Conservation (phyloP, 2,113 vertebrate species). For the Gallinago undulata region DNA sequence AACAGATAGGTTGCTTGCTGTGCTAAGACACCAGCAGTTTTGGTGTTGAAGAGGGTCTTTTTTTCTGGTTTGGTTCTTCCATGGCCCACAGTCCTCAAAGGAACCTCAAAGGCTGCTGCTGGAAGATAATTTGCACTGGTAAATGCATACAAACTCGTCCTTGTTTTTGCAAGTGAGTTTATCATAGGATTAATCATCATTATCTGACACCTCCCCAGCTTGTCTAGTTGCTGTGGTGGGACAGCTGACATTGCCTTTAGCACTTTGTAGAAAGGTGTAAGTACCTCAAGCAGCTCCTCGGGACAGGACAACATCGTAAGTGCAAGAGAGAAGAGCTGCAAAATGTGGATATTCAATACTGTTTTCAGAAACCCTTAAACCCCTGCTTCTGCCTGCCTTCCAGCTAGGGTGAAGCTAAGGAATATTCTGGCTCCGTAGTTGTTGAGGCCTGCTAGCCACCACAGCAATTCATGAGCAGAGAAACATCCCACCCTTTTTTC, state of each 20-base stretch:
- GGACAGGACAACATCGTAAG: accelerated
- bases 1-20: not conserved
- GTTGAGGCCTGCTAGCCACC: not conserved
- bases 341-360: not conserved
- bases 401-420: not conserved
- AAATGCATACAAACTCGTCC: not conserved
- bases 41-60: not conserved
- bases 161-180: not conserved
- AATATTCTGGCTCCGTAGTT: not conserved
- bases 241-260: not conserved
- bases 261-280: not conserved
- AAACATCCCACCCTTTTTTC: not conserved
- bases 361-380: not conserved
- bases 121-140: not conserved
- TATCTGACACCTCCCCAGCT: not conserved
- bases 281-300: not conserved
- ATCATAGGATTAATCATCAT: not conserved
- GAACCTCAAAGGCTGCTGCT: not conserved
- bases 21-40: not conserved
- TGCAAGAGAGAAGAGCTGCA: not conserved
- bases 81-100: not conserved
- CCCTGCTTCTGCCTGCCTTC: not conserved
- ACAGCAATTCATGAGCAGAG: not conserved
- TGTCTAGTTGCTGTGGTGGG: not conserved
- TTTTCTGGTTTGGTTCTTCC: not conserved